A percentile compares a stretch with the other conserved stretches of the same genome.
phyloP scores from a whole-genome alignment of 2,797 vertebrate genomes.

The Epinephelus coioides region DNA sequence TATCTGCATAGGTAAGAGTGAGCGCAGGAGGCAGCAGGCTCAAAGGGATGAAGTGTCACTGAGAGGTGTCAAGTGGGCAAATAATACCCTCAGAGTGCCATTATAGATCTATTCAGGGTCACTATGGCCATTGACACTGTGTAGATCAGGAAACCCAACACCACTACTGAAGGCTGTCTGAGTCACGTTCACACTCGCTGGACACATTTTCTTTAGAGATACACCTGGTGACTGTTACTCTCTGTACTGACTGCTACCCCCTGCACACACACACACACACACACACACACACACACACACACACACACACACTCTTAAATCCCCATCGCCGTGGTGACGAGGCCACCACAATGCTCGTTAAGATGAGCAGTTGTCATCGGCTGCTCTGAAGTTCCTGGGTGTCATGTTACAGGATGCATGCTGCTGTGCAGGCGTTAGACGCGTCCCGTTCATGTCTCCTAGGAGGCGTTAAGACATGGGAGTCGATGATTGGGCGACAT shows the following conservation, averaged over 20 bases:
- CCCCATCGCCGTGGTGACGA: slow-evolving; percentile 63
- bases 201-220: slow-evolving; percentile 47
- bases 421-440: slow-evolving; percentile 49
- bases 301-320: slow-evolving; percentile 52
- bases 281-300: slow-evolving; percentile 26
- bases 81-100: slow-evolving; percentile 69
- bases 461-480: slow-evolving; percentile 29
- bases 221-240: slow-evolving; percentile 56
- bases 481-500: slow-evolving; percentile 37
- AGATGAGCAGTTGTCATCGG: slow-evolving; percentile 74
- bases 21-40: slow-evolving; percentile 32
- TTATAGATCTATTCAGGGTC: slow-evolving; percentile 73
- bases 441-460: slow-evolving; percentile 50
- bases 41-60: slow-evolving; percentile 45
- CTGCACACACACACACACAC: slow-evolving; percentile 15
- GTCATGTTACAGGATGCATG: slow-evolving; percentile 74
- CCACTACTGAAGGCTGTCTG: slow-evolving; percentile 78
- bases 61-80: slow-evolving; percentile 69
- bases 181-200: slow-evolving; percentile 68
- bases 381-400: slow-evolving; percentile 54
- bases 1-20: slow-evolving; percentile 52
- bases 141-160: slow-evolving; percentile 62
- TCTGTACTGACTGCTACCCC: neutral
- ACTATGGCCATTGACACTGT: slow-evolving; percentile 65
- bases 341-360: slow-evolving; percentile 76